phyloP scores from a whole-genome alignment of 1,140 invertebrate species.

The Argopecten irradians region DNA sequence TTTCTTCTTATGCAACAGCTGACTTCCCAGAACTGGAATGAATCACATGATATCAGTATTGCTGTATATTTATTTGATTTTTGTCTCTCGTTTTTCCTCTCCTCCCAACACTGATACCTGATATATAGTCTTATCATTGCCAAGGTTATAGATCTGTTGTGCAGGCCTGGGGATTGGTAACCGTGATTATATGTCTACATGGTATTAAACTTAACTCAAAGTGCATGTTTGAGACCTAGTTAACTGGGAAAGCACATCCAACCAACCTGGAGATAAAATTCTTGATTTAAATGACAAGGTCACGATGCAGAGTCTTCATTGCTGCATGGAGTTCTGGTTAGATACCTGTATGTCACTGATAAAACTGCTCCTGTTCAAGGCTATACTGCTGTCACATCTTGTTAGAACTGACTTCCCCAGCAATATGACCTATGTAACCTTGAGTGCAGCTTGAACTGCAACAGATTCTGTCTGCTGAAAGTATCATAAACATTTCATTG shows the following conservation, averaged over 20 bases:
- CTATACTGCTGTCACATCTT: neutral
- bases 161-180: neutral
- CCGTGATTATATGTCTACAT: neutral
- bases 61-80: neutral
- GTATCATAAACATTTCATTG: neutral
- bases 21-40: neutral
- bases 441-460: neutral
- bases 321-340: neutral
- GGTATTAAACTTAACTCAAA: neutral
- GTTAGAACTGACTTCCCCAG: too few species aligned
- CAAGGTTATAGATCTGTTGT: neutral
- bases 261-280: neutral
- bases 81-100: neutral
- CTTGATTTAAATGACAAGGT: slow-evolving; percentile 21
- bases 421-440: neutral
- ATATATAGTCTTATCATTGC: neutral
- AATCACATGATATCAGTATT: slow-evolving; percentile 12
- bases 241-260: neutral
- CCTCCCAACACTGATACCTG: neutral
- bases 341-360: neutral
- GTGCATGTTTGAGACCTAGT: neutral
- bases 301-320: neutral
- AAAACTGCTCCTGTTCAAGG: neutral
- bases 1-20: neutral
- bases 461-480: neutral